phyloP scores from a whole-genome alignment of 92 coral and sea anemone species.

The Phymanthus crucifer region DNA sequence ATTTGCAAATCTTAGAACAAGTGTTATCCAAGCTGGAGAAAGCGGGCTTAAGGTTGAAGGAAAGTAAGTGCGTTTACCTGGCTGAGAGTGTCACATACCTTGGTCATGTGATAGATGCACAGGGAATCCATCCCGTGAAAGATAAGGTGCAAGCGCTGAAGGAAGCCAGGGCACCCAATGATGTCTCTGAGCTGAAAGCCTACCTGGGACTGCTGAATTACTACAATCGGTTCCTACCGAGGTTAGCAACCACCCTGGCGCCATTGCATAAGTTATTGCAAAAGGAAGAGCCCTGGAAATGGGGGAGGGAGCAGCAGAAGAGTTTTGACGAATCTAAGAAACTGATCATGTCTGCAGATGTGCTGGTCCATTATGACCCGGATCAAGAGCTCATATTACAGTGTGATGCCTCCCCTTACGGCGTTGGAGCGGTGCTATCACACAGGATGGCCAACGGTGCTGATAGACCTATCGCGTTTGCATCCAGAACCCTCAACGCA shows the following conservation, averaged over 20 bases:
- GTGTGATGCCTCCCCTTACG: slow-evolving; percentile 38
- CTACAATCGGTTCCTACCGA: slow-evolving; percentile 41
- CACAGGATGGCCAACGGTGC: slow-evolving; percentile 32
- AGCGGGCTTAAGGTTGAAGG: no score
- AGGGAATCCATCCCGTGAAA: slow-evolving; percentile 48
- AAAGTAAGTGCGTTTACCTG: slow-evolving; percentile 11
- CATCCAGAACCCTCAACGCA: slow-evolving; percentile 30
- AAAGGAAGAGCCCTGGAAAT: slow-evolving; percentile 19
- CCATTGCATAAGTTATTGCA: slow-evolving; percentile 42
- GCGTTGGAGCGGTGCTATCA: slow-evolving; percentile 48
- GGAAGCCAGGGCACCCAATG: slow-evolving; percentile 45
- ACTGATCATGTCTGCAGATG: slow-evolving; percentile 39
- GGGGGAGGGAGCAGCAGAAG: slow-evolving; percentile 31
- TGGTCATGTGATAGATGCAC: slow-evolving; percentile 42
- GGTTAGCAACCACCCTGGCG: background rate
- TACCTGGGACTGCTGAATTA: slow-evolving; percentile 56
- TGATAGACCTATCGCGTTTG: slow-evolving; percentile 40
- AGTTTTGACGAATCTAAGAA: slow-evolving; percentile 44
- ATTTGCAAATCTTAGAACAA: no score
- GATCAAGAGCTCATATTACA: slow-evolving; percentile 25
- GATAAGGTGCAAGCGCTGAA: slow-evolving; percentile 46
- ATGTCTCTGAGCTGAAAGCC: slow-evolving; percentile 54
- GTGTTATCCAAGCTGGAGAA: no score
- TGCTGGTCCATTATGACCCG: slow-evolving; percentile 40
- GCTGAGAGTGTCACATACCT: slow-evolving; percentile 39